Conservation (phyloP, 2,113 vertebrate genomes). For the Serilophus lunatus region DNA sequence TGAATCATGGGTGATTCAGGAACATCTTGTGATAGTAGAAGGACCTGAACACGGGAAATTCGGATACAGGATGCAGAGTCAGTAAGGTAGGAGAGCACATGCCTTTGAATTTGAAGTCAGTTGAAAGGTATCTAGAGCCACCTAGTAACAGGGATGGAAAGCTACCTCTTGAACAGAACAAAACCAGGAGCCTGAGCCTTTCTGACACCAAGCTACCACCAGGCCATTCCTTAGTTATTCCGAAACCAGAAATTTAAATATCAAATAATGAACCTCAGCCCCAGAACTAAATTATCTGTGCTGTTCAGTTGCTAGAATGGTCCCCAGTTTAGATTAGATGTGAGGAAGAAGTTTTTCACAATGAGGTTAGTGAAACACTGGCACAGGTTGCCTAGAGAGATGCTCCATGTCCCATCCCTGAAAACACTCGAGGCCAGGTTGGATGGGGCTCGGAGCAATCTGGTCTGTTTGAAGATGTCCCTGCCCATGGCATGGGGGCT, state of each 20-base stretch:
- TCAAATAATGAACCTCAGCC: neutral
- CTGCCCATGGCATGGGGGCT: neutral
- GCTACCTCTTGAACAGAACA: neutral
- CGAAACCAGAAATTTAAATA: neutral
- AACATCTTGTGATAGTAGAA: neutral
- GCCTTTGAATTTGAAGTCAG: neutral
- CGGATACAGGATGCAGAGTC: neutral
- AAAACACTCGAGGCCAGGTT: neutral
- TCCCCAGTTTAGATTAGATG: neutral
- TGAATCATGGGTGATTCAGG: neutral
- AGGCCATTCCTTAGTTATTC: neutral
- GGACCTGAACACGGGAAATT: neutral
- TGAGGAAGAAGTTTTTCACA: neutral
- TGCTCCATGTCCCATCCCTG: neutral
- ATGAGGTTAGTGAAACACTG: neutral
- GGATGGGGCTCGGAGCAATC: neutral
- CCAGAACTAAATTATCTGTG: neutral
- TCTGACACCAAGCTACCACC: accelerated
- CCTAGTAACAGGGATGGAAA: neutral
- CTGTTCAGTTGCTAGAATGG: neutral
- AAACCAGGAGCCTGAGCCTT: neutral
- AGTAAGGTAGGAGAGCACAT: neutral
- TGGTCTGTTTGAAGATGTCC: neutral
- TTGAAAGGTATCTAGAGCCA: neutral
- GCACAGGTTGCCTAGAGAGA: too few species aligned